Conservation (phyloP, 2,113 vertebrate species). For the Python bivittatus region DNA sequence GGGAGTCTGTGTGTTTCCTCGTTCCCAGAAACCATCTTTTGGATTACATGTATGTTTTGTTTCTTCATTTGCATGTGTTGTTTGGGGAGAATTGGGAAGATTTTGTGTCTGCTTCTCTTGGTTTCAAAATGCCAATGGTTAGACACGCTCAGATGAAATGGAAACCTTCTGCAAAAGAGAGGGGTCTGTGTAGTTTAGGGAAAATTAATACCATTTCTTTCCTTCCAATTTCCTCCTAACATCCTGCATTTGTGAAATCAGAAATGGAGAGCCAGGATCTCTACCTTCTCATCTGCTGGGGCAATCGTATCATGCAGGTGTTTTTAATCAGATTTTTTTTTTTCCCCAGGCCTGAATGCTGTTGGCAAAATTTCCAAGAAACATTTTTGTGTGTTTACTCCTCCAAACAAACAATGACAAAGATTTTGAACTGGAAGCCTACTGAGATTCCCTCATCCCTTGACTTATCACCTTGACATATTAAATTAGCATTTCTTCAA, state of each 20-base stretch:
- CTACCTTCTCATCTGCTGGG: constrained; percentile 3
- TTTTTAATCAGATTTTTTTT: background rate
- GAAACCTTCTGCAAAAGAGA: background rate
- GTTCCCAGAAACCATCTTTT: constrained; percentile 64
- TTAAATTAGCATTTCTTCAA: constrained; percentile 57
- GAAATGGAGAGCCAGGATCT: background rate
- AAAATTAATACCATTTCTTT: background rate
- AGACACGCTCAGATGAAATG: constrained; percentile 31
- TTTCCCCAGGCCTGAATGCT: constrained; percentile 8
- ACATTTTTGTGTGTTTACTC: constrained; percentile 38
- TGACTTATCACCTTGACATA: constrained; percentile 44
- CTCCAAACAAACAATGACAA: background rate
- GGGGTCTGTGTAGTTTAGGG: background rate
- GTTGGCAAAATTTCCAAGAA: constrained; percentile 34
- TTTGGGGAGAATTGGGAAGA: constrained; percentile 16
- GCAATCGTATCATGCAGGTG: background rate
- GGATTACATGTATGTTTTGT: constrained; percentile 67
- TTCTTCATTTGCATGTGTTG: constrained; percentile 59
- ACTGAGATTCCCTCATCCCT: constrained; percentile 39
- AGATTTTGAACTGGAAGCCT: constrained; percentile 48
- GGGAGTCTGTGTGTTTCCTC: constrained; percentile 65
- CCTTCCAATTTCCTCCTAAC: background rate
- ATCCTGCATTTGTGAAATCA: background rate
- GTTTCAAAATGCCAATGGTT: constrained; percentile 7
- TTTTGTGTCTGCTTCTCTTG: constrained; percentile 19